phyloP scores from a whole-genome alignment of 2,797 vertebrate species.

The Lepilemur septentrionalis region DNA sequence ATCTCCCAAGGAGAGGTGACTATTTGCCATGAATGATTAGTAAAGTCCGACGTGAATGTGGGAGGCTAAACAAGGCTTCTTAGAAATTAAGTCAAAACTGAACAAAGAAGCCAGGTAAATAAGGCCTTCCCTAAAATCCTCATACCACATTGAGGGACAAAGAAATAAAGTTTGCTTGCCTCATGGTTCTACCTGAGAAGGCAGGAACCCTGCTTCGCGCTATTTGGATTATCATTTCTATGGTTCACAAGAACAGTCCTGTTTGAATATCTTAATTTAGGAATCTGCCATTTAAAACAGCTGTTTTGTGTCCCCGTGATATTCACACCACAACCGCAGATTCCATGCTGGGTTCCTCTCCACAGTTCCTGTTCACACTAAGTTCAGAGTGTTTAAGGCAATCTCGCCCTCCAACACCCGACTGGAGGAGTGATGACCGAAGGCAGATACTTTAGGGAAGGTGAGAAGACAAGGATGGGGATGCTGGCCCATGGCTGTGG shows the following conservation, averaged over 20 bases:
- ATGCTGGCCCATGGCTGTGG: background rate
- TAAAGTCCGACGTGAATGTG: background rate
- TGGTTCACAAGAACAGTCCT: no score
- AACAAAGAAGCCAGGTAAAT: background rate
- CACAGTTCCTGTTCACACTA: background rate
- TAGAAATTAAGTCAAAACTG: background rate
- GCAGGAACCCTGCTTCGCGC: background rate
- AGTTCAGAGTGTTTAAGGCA: no score
- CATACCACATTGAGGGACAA: rapidly evolving
- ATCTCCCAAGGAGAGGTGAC: background rate
- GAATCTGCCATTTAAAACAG: background rate
- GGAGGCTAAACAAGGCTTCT: background rate
- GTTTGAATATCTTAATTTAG: background rate
- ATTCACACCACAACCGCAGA: rapidly evolving
- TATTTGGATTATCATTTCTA: background rate
- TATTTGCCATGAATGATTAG: background rate
- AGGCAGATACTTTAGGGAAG: background rate
- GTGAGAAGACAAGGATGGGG: background rate
- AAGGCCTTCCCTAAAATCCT: background rate
- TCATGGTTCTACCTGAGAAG: background rate
- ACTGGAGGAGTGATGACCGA: background rate
- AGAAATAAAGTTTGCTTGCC: rapidly evolving
- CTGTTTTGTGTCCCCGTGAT: rapidly evolving
- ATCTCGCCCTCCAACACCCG: background rate
- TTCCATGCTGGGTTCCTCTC: background rate